Evolutionary conservation across 2,113 vertebrate species (phyloP).

Genomic region (Ictalurus furcatus): DNA sequence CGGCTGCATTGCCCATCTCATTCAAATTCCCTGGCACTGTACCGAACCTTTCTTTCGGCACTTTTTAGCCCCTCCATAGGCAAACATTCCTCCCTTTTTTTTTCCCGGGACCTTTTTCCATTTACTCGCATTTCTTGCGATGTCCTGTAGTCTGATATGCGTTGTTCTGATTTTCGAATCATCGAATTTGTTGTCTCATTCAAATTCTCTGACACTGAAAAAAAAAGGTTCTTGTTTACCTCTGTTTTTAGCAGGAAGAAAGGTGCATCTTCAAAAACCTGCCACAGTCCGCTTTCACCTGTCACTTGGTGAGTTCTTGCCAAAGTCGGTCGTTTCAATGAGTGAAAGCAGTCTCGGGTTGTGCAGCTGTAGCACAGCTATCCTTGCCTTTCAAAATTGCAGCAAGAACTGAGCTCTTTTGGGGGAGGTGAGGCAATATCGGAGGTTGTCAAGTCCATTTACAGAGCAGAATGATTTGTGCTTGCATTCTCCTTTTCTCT

Average conservation of each 20-base stretch:
- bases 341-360: slow-evolving; percentile 25
- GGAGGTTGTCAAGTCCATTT: slow-evolving; percentile 65
- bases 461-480: slow-evolving; percentile 59
- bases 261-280: slow-evolving; percentile 21
- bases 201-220: slow-evolving; percentile 2
- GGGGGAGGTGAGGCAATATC: slow-evolving; percentile 57
- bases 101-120: neutral
- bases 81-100: neutral
- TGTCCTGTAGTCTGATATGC: neutral
- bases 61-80: neutral
- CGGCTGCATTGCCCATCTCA: neutral
- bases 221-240: neutral
- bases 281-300: slow-evolving; percentile 33
- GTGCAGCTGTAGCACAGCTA: slow-evolving; percentile 8
- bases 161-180: neutral
- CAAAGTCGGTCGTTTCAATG: slow-evolving; percentile 25
- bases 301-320: slow-evolving; percentile 19
- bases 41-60: slow-evolving; percentile 2
- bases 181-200: neutral
- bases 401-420: slow-evolving; percentile 42
- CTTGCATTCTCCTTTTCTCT: slow-evolving; percentile 55
- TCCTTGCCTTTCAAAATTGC: slow-evolving; percentile 34
- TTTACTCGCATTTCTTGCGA: neutral
- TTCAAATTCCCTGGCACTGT: slow-evolving; percentile 6
- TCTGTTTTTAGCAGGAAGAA: slow-evolving; percentile 13